Conservation (phyloP, 30 jellyfish, hydroid and myxozoan genomes). For the Hydractinia echinata region DNA sequence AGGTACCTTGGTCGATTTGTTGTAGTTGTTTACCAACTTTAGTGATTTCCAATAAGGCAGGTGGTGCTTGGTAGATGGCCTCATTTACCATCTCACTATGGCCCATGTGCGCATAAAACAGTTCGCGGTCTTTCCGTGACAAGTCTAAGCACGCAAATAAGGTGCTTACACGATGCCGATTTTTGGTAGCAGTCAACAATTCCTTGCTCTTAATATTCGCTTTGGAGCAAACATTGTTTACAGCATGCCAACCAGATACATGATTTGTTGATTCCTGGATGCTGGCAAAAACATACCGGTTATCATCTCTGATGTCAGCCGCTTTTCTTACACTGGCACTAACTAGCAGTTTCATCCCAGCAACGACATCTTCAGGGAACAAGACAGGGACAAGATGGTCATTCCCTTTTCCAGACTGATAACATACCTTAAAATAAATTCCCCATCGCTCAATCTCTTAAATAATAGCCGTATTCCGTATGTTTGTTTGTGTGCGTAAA, state of each 20-base stretch:
- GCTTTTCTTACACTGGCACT: not conserved
- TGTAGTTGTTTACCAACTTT: conserved; percentile 23
- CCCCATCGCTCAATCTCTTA: not conserved
- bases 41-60: conserved; percentile 8
- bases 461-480: too few relatives aligned
- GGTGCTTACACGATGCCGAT: conserved; percentile 19
- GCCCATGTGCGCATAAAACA: conserved; percentile 17
- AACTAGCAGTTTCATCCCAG: not conserved
- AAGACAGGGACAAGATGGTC: conserved; percentile 15
- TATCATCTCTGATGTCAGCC: not conserved
- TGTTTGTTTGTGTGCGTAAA: too few relatives aligned
- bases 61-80: conserved; percentile 7
- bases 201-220: too few relatives aligned
- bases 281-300: conserved; percentile 1
- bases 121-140: conserved; percentile 9
- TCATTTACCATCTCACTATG: not conserved
- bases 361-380: not conserved
- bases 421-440: not conserved
- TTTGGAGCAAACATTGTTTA: too few relatives aligned
- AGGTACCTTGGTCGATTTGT: conserved; percentile 6
- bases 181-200: conserved; percentile 9
- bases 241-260: too few relatives aligned
- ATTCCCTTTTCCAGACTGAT: conserved; percentile 12
- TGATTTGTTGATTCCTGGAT: not conserved
- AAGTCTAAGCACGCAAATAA: not conserved